Evolutionary conservation across 2,113 vertebrate genomes (phyloP), one percentile per base, ranked within the genome.

Genomic region (Grammomys dolichurus): DNA sequence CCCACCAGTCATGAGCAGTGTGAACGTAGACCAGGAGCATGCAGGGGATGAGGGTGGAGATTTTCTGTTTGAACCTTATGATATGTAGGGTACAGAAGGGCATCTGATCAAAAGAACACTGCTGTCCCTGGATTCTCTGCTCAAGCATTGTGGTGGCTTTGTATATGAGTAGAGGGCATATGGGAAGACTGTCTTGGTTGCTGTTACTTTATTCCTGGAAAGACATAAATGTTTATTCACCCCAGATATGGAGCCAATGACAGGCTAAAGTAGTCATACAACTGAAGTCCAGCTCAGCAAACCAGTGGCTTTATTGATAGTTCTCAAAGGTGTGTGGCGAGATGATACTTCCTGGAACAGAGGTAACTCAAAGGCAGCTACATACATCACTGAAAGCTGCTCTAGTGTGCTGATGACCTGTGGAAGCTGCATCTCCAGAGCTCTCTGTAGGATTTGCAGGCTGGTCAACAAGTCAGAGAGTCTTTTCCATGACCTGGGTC

Each of bases 81-180:
- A 80, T 77, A 60, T 54, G 28, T 4, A 4, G 36, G 36, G 8
- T 58, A 1, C 12, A 5, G 14, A 60, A n/a, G 54, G n/a, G 76
- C 19, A 58, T 10, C 13, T 65, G 14, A 36, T 31, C n/a, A 80
- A 2, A 0, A 73, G 31, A 60, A 26, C 19, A 63, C 13, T 2
- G 26, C 10, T 46, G 60, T 43, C 80, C 84, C 14, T n/a, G 31
- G 40, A 3, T 76, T 33, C 26, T 90, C 51, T 20, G 36, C 58
- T 89, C 73, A 46, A 33, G 60, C 28, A 24, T 43, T 67, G 1
- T 2, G 48, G 80, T 54, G 54, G 19, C 17, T 67, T 67, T 81
- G 22, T n/a, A 0, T 60, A 60, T 14, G 19, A 63, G 28, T 4
- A 51, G 1, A 24, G 7, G 26, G 36, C 0, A 8, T 31, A 22